Evolutionary conservation across 1,140 invertebrate species (phyloP), one percentile per base, ranked within the genome.

Genomic region (Meloidogyne floridensis): DNA sequence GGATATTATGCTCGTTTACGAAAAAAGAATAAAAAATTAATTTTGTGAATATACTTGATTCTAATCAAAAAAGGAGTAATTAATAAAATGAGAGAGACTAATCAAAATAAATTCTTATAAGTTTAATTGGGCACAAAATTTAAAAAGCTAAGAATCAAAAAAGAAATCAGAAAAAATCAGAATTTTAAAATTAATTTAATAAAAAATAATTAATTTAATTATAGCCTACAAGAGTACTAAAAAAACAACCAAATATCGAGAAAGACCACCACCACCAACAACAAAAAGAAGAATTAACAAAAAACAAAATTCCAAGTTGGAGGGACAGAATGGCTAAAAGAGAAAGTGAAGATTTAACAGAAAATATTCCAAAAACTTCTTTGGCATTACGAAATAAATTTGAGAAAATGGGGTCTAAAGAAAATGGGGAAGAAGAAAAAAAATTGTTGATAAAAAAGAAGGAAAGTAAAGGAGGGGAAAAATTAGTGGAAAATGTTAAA

Each of bases 241-340:
- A 65, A 65, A 65, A 65, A 65, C 59, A 65, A 65, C n/a, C 15
- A 65, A 65, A 65, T 65, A 6, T n/a, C 4, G 4, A 59, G 15
- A 15, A 59, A 59, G 13, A 59, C 47, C 47, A 47, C 32, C 20
- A 20, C 20, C 32, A 32, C 1, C 32, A 32, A 47, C 47, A 47
- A 47, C 47, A 47, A 47, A 4, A 47, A 59, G 2, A 15, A 65
- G 15, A 65, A 65, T 7, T n/a, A n/a, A 65, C 5, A n/a, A 65
- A 65, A 13, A 65, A 65, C n/a, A 65, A 65, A 65, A 65, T 65
- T 65, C 59, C 59, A 65, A 65, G 59, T 65, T 65, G 59, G 59
- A 11, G 59, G 3, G 59, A 65, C 7, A n/a, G 59, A 65, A 65
- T 65, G 59, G 59, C 59, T 65, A 65, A 65, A 65, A 65, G n/a